These are phyloP conservation scores for Myathropa florea DNA, from an alignment of 2,888 invertebrate species.

Conservation along the genomic window DNA sequence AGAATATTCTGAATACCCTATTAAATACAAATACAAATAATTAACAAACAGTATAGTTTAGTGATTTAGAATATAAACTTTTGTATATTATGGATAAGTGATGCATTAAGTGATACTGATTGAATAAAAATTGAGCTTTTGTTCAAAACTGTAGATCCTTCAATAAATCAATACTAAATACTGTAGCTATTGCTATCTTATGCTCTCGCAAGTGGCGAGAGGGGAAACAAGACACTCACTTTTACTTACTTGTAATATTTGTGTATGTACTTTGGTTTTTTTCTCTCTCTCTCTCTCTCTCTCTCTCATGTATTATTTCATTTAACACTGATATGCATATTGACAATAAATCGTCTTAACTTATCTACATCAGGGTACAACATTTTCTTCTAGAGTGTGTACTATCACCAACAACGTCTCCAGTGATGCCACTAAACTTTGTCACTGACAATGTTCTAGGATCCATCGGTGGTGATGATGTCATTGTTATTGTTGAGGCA, in stretches of 20 bases:
- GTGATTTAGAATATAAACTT: conserved; percentile 29
- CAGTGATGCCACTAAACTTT: conserved; percentile 88
- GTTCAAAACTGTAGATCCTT: conserved; percentile 47
- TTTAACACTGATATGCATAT: conserved; percentile 59
- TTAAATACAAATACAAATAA: conserved; percentile 35
- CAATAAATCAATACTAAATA: conserved; percentile 22
- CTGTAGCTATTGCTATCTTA: conserved; percentile 33
- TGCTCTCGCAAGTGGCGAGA: conserved; percentile 28
- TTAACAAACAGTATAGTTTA: conserved; percentile 36
- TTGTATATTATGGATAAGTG: conserved; percentile 43
- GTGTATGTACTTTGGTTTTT: conserved; percentile 63
- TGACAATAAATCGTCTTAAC: conserved; percentile 9
- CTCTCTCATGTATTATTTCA: conserved; percentile 6
- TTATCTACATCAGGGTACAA: conserved; percentile 86
- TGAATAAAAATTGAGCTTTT: conserved; percentile 49
- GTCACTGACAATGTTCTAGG: conserved; percentile 78
- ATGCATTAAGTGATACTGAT: conserved; percentile 59
- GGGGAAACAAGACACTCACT: conserved; percentile 24
- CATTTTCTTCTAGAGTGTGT: conserved; percentile 86
- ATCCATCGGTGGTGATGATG: conserved; percentile 73
- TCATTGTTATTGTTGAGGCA: conserved; percentile 75
- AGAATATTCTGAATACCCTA: conserved; percentile 29
- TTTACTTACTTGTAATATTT: conserved; percentile 34
- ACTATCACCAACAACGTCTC: conserved; percentile 88
- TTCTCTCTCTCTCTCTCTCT: no score